These are phyloP conservation scores for Euphysa ruthae DNA, from an alignment of 30 jellyfish, hydroid and myxozoan species.

Conservation along the genomic window DNA sequence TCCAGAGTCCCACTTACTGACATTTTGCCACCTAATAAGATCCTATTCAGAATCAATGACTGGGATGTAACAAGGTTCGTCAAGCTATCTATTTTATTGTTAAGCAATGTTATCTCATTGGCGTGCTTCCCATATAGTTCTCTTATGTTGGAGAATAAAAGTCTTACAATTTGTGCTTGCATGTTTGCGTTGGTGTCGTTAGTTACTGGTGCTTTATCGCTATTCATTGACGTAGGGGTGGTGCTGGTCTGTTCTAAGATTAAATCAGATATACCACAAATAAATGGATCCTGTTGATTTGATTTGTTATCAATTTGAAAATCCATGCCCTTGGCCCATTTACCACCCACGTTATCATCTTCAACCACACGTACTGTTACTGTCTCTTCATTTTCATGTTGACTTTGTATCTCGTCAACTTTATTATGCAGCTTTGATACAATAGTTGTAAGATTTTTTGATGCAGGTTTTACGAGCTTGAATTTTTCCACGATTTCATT, in stretches of 20 bases:
- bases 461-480: background rate
- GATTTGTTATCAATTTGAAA: background rate
- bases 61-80: constrained; percentile 24
- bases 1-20: constrained; percentile 7
- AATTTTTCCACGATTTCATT: background rate
- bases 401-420: constrained; percentile 16
- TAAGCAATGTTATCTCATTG: background rate
- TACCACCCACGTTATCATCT: background rate
- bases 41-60: constrained; percentile 12
- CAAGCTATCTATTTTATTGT: constrained; percentile 17
- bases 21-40: constrained; percentile 14
- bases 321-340: background rate
- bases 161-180: too few species aligned
- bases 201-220: too few species aligned
- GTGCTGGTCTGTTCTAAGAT: background rate
- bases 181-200: too few species aligned
- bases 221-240: too few species aligned
- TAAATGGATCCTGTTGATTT: constrained; percentile 18
- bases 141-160: background rate
- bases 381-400: background rate
- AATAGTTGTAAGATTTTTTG: constrained; percentile 9
- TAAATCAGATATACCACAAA: constrained; percentile 2
- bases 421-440: constrained; percentile 20
- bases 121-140: background rate
- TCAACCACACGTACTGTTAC: background rate